Evolutionary conservation across 2,888 invertebrate species (phyloP).

Genomic region (Ceramica pisi): DNA sequence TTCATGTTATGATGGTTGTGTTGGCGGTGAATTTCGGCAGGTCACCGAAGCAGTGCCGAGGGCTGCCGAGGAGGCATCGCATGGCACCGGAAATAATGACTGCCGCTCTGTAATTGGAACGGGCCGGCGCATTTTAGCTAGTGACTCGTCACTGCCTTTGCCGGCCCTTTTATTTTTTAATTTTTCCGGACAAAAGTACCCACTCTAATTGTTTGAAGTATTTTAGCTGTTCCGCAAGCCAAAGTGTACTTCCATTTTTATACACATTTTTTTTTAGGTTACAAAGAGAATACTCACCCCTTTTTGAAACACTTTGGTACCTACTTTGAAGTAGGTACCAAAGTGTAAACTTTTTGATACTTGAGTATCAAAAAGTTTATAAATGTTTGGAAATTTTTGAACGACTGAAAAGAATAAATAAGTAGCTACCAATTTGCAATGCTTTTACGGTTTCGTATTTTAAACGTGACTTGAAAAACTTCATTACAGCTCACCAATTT

Average conservation of each 20-base stretch:
- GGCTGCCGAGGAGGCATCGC: conserved; percentile 80
- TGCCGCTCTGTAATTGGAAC: conserved; percentile 89
- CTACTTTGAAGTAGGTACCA: no score
- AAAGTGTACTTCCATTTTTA: conserved; percentile 18
- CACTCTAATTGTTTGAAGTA: conserved; percentile 46
- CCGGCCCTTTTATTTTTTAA: conserved; percentile 40
- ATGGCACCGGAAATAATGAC: conserved; percentile 88
- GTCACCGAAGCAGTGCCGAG: conserved; percentile 81
- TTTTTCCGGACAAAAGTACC: conserved; percentile 33
- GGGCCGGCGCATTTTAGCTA: conserved; percentile 76
- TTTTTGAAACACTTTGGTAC: conserved; percentile 41
- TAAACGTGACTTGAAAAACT: conserved; percentile 47
- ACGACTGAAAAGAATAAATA: conserved; percentile 49
- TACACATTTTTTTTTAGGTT: conserved; percentile 11
- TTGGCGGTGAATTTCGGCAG: conserved; percentile 81
- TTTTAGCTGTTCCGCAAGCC: conserved; percentile 13
- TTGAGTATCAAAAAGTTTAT: conserved; percentile 47
- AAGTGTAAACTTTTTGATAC: no score
- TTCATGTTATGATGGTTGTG: conserved; percentile 71
- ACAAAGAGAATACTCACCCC: conserved; percentile 38
- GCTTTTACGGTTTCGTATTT: conserved; percentile 43
- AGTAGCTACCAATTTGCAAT: conserved; percentile 45
- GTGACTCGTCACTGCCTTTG: conserved; percentile 60
- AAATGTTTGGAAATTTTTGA: conserved; percentile 34
- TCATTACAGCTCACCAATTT: conserved; percentile 28